Base-by-base conservation (phyloP, 2,113 vertebrate species). In the Toxostoma redivivum region DNA sequence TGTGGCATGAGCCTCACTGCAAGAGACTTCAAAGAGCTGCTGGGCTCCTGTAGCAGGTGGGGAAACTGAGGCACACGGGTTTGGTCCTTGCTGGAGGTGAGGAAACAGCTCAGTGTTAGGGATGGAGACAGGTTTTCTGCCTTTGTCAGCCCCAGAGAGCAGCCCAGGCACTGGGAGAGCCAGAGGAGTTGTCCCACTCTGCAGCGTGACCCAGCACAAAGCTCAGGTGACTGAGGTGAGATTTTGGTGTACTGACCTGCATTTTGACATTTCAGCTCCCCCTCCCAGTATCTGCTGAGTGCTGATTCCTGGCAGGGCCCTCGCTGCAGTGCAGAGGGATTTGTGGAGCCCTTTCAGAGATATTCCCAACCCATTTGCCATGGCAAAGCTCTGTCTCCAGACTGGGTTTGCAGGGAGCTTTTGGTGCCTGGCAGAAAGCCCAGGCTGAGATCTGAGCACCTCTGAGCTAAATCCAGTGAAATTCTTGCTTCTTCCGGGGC, bases 311-410 rank as follows among this genome's bases (percentile, higher is more conserved):
- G 22, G 11, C 64, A 37, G 10, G 20, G 9, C n/a, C 21, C 14
- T 57, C 0, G 0, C 44, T n/a, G 1, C 9, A 28, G 15, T 10
- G 28, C 15, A 2, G 0, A 5, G 42, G 44, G 53, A 16, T 76
- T 72, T 33, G 9, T 30, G 48, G 25, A 90, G 11, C 16, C 18
- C 40, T 37, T 56, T 61, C 54, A 15, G 74, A 82, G 20, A 1
- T 24, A 4, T 35, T 79, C 60, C 37, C 65, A 40, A 48, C 16
- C 44, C 51, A 20, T 25, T 12, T 40, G 11, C 47, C 7, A 1
- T 25, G 60, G 73, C 44, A 67, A 21, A 64, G 13, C 61, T 87
- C 61, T 16, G 15, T 56, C 62, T 88, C 62, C 71, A 62, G 81
- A 21, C 48, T 3, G 28, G 73, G 14, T 30, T 64, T 93, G 25